Base-by-base conservation (phyloP, 2,797 vertebrate species). In the Yasuhikotakia modesta region DNA sequence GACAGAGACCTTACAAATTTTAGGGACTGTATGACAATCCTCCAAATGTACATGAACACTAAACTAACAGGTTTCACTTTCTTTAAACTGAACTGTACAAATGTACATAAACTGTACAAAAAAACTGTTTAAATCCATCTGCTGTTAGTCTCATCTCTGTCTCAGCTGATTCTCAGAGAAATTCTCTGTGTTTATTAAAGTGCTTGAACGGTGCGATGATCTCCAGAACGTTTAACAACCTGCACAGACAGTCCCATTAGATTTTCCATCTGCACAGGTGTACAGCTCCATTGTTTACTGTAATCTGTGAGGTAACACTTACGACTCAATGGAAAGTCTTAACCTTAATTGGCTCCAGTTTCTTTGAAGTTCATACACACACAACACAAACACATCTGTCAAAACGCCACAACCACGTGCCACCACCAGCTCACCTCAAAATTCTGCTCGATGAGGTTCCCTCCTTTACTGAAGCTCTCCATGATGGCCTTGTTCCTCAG, bases 121-220 rank as follows among this genome's bases (percentile, higher is more conserved):
- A n/a, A n/a, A 6, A 7, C 35, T 7, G 8, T 35, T 35, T 4
- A 35, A 35, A 35, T 35, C 35, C 35, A 35, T 35, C 5, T 35
- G 35, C 35, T 35, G 5, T 35, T 35, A 5, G 35, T 35, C 35
- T 35, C 35, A 35, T 35, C 8, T 2, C 35, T 2, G 1, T 35
- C 4, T 35, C 2, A 35, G 5, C 35, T 35, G 35, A 35, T 35
- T n/a, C n/a, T n/a, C n/a, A n/a, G n/a, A n/a, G n/a, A 91, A 99
- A 99, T 94, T 99, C 98, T 95, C 98, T 94, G 93, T 99, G 96
- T 92, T 99, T 99, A 94, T 99, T 99, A 96, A 99, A 99, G 96
- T 99, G 98, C 96, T 99, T 99, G 94, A 99, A 99, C 84, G 98
- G 98, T 86, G 98, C 98, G 70, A 99, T 94, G 84, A 99, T 96